A percentile compares a stretch with the other conserved stretches of the same genome.
These are phyloP conservation scores for Stercorarius parasiticus DNA, from an alignment of 2,113 vertebrate species.

Conservation along the genomic window DNA sequence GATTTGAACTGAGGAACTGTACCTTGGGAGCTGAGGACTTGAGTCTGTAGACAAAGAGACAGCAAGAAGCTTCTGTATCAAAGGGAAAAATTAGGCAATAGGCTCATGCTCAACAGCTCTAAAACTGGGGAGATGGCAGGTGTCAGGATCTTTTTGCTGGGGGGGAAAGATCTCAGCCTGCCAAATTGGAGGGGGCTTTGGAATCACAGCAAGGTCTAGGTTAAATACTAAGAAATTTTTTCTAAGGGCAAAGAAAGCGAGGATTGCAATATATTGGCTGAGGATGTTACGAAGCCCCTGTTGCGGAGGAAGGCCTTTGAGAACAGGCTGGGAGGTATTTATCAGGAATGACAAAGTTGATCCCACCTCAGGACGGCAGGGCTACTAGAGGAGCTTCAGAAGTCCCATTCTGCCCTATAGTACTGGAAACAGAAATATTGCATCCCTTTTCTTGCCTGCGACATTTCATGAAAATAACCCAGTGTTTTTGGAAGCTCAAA, in stretches of 20 bases:
- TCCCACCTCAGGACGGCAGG: background rate
- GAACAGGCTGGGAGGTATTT: background rate
- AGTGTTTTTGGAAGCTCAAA: conserved; percentile 3
- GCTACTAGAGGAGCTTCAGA: background rate
- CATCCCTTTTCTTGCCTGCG: background rate
- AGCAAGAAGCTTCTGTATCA: background rate
- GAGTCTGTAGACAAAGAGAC: background rate
- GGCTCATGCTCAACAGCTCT: background rate
- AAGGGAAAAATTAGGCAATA: background rate
- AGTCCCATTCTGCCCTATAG: background rate
- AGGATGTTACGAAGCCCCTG: background rate
- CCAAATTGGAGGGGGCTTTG: background rate
- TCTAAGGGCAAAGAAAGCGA: background rate
- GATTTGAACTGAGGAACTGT: background rate
- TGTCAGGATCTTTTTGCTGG: background rate
- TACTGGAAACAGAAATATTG: background rate
- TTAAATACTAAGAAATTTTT: background rate
- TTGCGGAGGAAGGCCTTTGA: background rate
- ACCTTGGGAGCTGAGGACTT: background rate
- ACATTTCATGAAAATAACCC: background rate
- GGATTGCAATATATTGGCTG: background rate
- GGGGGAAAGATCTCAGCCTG: background rate
- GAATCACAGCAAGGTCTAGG: background rate
- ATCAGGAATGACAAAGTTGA: background rate
- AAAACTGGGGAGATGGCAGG: background rate